Evolutionary conservation across 2,888 invertebrate genomes (phyloP), one percentile per base, ranked within the genome.

Genomic region (Thymelicus lineola): DNA sequence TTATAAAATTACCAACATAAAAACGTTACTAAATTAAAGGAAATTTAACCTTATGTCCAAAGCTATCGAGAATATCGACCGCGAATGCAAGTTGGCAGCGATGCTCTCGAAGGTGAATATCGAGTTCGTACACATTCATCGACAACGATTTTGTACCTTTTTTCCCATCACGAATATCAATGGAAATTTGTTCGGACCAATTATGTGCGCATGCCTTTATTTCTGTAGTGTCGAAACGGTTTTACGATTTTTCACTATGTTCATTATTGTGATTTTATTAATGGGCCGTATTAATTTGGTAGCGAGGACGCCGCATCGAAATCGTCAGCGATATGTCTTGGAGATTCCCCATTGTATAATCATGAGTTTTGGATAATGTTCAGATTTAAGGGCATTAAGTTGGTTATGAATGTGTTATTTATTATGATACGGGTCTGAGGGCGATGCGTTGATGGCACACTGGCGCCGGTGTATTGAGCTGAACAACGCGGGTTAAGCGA

Each of bases 141-240:
- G 90, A 89, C 86, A 87, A 81, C 78, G 79, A 85, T 89, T 90
- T 89, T 89, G 85, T 87, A 83, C 86, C 86, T 89, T 91, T 91
- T 92, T 91, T 90, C 91, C 86, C 92, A 91, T 86, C 93, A 92
- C 93, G 91, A 93, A 88, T 91, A 91, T 92, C 91, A 92, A 92
- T 92, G 93, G 86, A 88, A 91, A 93, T 92, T 92, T 91, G 92
- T 92, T 89, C 88, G 84, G 79, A 76, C 89, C 93, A 93, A 93
- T 93, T 93, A 93, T 87, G 84, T 82, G 85, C 78, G 86, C 82
- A 84, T 85, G 85, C 88, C 87, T 90, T 89, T 87, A 89, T 90
- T 87, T 86, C 84, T 84, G 83, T 83, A 79, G 79, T 62, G 83
- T 86, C 82, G 82, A 82, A 82, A 81, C 79, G 81, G 79, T 71